These are phyloP conservation scores for Morus bassanus DNA, from an alignment of 2,797 vertebrate genomes.

Conservation along the genomic window DNA sequence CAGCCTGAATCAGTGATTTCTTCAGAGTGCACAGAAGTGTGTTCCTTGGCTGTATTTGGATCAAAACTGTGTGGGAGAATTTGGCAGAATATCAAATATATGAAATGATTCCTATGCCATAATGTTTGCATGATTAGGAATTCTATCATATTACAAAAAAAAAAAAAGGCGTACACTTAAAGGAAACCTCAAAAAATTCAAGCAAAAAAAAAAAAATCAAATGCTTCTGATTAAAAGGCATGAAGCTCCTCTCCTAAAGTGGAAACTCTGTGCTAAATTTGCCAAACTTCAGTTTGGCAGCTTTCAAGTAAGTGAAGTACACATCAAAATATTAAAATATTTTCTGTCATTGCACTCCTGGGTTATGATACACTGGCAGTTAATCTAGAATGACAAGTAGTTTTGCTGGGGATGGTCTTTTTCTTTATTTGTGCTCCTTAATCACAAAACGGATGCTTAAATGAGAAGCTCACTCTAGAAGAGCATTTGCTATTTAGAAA, in stretches of 20 bases:
- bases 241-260: neutral
- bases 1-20: neutral
- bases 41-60: neutral
- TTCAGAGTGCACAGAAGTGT: neutral
- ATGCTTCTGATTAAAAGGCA: neutral
- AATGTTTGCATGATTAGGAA: neutral
- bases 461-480: neutral
- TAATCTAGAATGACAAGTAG: neutral
- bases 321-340: neutral
- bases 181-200: neutral
- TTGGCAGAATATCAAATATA: neutral
- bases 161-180: fast-evolving
- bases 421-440: neutral
- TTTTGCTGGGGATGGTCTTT: neutral
- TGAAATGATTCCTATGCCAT: neutral
- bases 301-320: neutral
- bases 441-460: neutral
- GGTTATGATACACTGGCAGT: neutral
- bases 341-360: neutral
- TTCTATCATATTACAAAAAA: neutral
- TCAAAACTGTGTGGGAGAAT: neutral
- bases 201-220: neutral
- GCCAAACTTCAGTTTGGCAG: neutral
- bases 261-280: neutral
- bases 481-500: neutral